A percentile compares a stretch with the other conserved stretches of the same genome.
phyloP scores from a whole-genome alignment of 2,797 vertebrate genomes.

The Chanos chanos region DNA sequence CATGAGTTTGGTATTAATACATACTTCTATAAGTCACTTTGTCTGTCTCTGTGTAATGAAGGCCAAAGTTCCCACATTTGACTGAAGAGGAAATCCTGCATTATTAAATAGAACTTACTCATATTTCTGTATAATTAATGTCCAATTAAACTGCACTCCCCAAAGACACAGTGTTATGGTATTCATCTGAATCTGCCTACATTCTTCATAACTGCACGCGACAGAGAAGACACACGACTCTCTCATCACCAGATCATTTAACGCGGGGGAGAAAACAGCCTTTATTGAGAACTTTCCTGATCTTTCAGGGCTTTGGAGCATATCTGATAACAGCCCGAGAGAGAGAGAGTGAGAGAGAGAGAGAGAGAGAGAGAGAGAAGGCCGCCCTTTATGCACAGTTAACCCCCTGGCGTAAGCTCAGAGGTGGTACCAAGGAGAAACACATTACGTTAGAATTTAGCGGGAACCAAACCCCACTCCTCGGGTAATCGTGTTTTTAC shows the following conservation, averaged over 20 bases:
- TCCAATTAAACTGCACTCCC: conserved; percentile 69
- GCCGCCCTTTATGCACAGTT: too few species aligned
- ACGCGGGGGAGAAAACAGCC: conserved; percentile 41
- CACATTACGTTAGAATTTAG: too few species aligned
- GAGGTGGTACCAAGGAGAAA: too few species aligned
- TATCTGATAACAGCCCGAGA: conserved; percentile 5
- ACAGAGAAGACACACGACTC: conserved; percentile 60
- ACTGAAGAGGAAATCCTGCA: conserved; percentile 68
- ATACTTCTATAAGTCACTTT: too few species aligned
- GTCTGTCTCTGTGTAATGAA: too few species aligned
- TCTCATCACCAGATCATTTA: conserved; percentile 58
- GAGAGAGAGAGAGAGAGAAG: not conserved
- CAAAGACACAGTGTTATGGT: conserved; percentile 70
- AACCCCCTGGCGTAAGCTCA: too few species aligned
- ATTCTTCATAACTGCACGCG: conserved; percentile 68
- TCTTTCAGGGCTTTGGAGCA: conserved; percentile 48
- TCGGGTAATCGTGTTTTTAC: too few species aligned
- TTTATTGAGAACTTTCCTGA: conserved; percentile 48
- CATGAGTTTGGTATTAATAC: too few species aligned
- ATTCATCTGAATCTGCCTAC: conserved; percentile 73
- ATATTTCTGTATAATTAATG: conserved; percentile 75
- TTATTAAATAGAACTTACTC: conserved; percentile 71
- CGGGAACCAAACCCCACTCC: too few species aligned
- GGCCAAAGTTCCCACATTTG: conserved; percentile 51
- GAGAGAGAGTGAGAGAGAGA: not conserved